Conservation (phyloP, 2,797 vertebrate species). For the Sphenodon punctatus region DNA sequence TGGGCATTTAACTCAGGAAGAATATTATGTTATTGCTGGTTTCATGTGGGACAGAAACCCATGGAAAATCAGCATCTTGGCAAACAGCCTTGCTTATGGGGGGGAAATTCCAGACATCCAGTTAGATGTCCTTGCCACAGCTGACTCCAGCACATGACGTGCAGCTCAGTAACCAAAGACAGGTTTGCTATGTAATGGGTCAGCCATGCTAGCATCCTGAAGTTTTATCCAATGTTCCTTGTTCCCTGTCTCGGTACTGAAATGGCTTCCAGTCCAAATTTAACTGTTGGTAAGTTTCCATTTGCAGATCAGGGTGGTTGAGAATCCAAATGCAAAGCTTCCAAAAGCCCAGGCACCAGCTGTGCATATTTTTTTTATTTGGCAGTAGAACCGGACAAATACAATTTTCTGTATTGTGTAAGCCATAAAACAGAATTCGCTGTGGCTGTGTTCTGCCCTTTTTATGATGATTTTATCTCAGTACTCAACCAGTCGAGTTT, state of each 20-base stretch:
- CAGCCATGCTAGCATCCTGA: background rate
- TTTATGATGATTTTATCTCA: background rate
- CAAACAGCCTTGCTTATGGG: background rate
- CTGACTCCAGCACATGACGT: fast-evolving
- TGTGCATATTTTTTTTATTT: conserved; percentile 30
- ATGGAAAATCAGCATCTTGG: too few species aligned
- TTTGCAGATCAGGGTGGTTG: background rate
- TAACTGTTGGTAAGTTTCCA: conserved; percentile 30
- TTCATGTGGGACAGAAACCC: too few species aligned
- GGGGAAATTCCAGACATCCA: background rate
- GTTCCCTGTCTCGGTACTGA: background rate
- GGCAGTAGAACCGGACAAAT: background rate
- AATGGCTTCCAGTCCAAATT: background rate
- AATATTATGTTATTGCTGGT: too few species aligned
- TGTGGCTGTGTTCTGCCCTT: background rate
- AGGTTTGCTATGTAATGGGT: background rate
- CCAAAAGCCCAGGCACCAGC: background rate
- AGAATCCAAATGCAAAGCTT: conserved; percentile 34
- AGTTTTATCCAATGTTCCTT: background rate
- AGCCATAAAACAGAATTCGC: background rate
- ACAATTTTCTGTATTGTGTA: background rate
- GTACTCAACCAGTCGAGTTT: background rate
- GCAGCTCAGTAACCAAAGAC: background rate
- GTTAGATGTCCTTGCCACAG: background rate
- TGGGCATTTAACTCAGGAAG: too few species aligned